Evolutionary conservation across 2,797 vertebrate species (phyloP), one percentile per base, ranked within the genome.

Genomic region (Pipistrellus kuhlii): DNA sequence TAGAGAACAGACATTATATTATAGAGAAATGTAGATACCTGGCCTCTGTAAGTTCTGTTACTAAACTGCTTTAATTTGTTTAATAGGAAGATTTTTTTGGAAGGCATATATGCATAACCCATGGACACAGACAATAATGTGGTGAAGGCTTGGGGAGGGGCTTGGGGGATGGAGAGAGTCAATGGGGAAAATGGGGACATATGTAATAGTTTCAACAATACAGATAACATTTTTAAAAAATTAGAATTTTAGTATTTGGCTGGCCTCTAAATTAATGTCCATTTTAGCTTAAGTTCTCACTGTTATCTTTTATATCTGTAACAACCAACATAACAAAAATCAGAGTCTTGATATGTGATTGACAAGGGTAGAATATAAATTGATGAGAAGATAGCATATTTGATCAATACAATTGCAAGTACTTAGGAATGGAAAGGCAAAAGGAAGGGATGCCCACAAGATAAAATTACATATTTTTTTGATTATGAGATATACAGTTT

Each of bases 41-140:
- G n/a, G 44, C 51, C 57, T 85, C 35, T 71, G 0, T 51, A 77
- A 62, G 30, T 85, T 92, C 64, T 92, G 12, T 94, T 59, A 46
- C 20, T 57, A 77, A 83, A 80, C 75, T 75, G 11, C 12, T 93
- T 85, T 85, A 17, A 82, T 89, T 82, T 35, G 8, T 84, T 95
- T 85, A 85, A 73, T 48, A 44, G 76, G 25, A 57, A 73, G n/a
- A 27, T 38, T 81, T 81, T 20, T 20, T 35, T 11, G 20, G 32
- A 69, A 66, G 59, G 5, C 59, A 62, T 62, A 14, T 62, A 30
- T 62, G 27, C 27, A 30, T 62, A 62, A 7, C 59, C 27, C 13
- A 14, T 62, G 59, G 59, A 62, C 59, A 62, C 25, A 27, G 25
- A 59, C 12, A 62, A 15, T 62, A 62, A 14, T 62, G 27, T 62